Evolutionary conservation across 2,113 vertebrate genomes (phyloP).

Genomic region (Chamaetylas fuelleborni): DNA sequence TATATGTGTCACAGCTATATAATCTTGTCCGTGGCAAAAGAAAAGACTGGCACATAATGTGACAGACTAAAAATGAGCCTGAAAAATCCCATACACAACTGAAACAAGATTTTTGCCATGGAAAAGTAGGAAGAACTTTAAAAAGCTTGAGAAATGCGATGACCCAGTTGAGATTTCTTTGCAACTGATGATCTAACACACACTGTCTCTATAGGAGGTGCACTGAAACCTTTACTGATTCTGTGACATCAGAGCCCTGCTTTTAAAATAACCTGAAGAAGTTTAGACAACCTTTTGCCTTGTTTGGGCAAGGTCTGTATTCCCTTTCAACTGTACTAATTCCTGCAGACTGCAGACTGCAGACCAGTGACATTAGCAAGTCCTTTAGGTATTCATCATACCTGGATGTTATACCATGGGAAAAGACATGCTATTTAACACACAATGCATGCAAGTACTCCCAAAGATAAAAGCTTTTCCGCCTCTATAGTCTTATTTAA

Average conservation of each 20-base stretch:
- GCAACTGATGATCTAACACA: neutral
- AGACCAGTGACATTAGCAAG: neutral
- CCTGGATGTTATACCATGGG: neutral
- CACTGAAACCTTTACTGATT: neutral
- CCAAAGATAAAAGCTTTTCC: neutral
- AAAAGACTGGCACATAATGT: neutral
- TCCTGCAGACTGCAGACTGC: neutral
- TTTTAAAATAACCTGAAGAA: neutral
- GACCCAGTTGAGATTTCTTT: neutral
- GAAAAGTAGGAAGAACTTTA: neutral
- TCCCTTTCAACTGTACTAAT: neutral
- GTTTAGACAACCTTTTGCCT: neutral
- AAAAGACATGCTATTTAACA: neutral
- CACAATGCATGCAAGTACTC: accelerated
- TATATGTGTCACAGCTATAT: neutral
- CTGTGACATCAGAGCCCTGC: neutral
- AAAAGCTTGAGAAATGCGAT: neutral
- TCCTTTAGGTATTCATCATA: neutral
- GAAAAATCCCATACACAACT: neutral
- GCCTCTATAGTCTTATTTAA: neutral
- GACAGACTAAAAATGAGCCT: neutral
- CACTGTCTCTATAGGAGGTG: neutral
- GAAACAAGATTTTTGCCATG: neutral
- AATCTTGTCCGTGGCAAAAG: neutral
- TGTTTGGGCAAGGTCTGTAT: neutral